Base-by-base conservation (phyloP, 2,797 vertebrate genomes). In the Falco novaeseelandiae region DNA sequence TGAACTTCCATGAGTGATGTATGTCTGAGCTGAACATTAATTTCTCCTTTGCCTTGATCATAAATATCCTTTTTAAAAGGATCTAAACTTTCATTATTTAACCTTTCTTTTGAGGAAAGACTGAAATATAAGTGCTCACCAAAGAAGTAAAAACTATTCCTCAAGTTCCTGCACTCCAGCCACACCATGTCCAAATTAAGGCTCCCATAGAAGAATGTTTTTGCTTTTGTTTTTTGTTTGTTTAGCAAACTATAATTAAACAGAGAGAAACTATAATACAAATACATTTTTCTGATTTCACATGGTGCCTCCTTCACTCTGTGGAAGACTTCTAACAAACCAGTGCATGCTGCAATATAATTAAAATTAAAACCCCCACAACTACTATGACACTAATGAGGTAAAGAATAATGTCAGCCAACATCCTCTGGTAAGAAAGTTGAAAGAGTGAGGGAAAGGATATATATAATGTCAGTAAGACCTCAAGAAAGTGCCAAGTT, bases 341-440 rank as follows among this genome's bases (percentile, higher is more conserved):
- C 16, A 40, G 13, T 14, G 20, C 44, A 67, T 59, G 27, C 27
- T 40, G 40, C 27, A 71, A 65, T 36, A n/a, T 30, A 73, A 93
- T 57, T 81, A 70, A 88, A 90, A 86, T 59, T 62, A 67, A 59
- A 81, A 86, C 36, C 69, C 77, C 58, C 63, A 73, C 26, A 76
- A 51, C 21, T 40, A 42, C 74, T 90, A 83, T 1, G 2, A 74
- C n/a, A 54, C 19, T 89, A 78, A 83, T 67, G 44, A 90, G 16
- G 38, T 65, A 93, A 83, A 85, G 51, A 84, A 34, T 67, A 95
- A 91, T 70, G 55, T 69, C 80, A 94, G 72, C 83, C 63, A 88
- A 55, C 23, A 86, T 66, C 10, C 38, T 86, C 34, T 61, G 26
- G 16, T 61, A 87, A 83, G 69, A 74, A 89, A 32, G 29, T 7